phyloP scores from a whole-genome alignment of 2,888 invertebrate species.

The Myopa tessellatipennis region DNA sequence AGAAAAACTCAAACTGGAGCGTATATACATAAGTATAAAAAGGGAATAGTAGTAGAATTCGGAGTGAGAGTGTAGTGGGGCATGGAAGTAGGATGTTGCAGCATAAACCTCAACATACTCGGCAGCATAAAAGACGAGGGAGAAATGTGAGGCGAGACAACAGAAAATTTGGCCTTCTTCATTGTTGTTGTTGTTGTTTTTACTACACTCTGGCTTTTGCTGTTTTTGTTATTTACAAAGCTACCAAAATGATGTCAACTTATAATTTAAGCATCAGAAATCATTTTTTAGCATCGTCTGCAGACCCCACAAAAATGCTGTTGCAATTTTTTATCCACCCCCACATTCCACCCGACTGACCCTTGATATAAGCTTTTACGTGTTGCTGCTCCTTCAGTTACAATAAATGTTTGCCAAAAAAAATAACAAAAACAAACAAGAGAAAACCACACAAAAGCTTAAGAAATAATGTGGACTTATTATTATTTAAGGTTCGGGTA shows the following conservation, averaged over 20 bases:
- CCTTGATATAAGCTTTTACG: background rate
- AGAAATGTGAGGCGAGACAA: background rate
- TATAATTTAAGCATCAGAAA: slow-evolving; percentile 58
- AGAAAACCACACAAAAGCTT: background rate
- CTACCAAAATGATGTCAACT: slow-evolving; percentile 51
- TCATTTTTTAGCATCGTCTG: slow-evolving; percentile 49
- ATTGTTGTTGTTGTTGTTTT: slow-evolving; percentile 7
- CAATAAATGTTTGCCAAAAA: background rate
- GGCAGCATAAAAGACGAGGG: background rate
- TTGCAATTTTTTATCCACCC: slow-evolving; percentile 8
- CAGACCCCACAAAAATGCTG: slow-evolving; percentile 40
- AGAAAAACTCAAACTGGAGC: background rate
- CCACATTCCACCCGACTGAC: background rate
- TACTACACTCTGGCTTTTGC: slow-evolving; percentile 11
- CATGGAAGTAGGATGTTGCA: slow-evolving; percentile 13
- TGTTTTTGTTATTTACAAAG: slow-evolving; percentile 42
- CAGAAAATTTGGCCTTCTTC: background rate
- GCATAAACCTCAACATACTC: background rate
- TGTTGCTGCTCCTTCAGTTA: background rate
- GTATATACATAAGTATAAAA: background rate
- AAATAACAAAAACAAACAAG: background rate
- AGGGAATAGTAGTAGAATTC: background rate
- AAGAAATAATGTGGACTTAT: slow-evolving; percentile 26
- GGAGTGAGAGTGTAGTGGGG: background rate
- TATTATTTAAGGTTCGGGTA: slow-evolving; percentile 38